Conservation (phyloP, 2,888 invertebrate genomes). For the Lasioglossum leucozonium region DNA sequence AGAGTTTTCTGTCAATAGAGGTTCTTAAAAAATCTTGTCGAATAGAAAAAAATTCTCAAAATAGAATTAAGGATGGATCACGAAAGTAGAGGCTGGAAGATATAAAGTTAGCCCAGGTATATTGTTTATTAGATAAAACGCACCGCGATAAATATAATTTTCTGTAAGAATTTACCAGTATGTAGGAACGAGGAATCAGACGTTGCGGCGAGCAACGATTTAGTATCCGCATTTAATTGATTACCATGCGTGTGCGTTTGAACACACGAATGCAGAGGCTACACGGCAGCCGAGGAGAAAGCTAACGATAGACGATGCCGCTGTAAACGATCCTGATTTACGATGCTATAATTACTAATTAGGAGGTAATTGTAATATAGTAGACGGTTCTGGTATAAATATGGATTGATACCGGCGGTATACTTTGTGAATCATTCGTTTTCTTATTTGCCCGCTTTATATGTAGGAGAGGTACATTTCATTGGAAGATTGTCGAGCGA, state of each 20-base stretch:
- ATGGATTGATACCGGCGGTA: constrained; percentile 72
- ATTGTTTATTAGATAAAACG: background rate
- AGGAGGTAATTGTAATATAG: constrained; percentile 76
- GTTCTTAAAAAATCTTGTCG: no score
- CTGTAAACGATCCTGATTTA: constrained; percentile 78
- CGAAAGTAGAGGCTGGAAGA: no score
- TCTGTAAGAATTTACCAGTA: background rate
- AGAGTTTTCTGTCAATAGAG: no score
- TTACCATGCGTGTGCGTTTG: constrained; percentile 14
- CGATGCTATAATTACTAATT: constrained; percentile 76
- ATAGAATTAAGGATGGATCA: no score
- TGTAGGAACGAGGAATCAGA: background rate
- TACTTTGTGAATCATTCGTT: constrained; percentile 38
- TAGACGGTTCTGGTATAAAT: constrained; percentile 69
- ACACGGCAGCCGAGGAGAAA: constrained; percentile 42
- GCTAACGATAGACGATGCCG: constrained; percentile 58
- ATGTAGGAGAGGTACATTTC: constrained; percentile 27
- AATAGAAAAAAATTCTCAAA: no score
- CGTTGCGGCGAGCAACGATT: background rate
- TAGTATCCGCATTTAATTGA: constrained; percentile 12
- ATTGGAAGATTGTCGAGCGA: constrained; percentile 3
- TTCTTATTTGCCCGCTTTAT: constrained; percentile 19
- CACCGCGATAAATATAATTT: background rate
- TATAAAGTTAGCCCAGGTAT: no score
- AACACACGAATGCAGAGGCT: constrained; percentile 2